A percentile compares a stretch with the other conserved stretches of the same genome.
phyloP scores from a whole-genome alignment of 2,113 vertebrate genomes.

The Tyto alba region DNA sequence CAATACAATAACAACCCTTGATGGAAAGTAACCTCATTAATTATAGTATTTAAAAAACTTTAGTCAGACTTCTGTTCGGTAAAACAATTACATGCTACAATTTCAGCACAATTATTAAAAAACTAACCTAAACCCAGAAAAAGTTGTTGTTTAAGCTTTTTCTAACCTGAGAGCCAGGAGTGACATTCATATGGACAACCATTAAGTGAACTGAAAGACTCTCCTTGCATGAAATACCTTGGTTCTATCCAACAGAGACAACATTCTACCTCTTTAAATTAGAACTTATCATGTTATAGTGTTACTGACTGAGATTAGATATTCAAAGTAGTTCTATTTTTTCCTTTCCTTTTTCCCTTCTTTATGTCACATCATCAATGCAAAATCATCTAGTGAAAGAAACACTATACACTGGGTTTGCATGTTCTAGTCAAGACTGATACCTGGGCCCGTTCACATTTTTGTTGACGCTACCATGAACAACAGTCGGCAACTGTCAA shows the following conservation, averaged over 20 bases:
- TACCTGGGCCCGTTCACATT: accelerated
- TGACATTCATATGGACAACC: background rate
- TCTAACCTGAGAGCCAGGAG: background rate
- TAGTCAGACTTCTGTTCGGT: background rate
- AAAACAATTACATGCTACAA: background rate
- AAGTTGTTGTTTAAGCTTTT: background rate
- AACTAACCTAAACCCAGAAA: background rate
- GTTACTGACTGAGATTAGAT: background rate
- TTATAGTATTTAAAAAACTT: background rate
- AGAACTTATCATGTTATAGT: background rate
- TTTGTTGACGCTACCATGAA: background rate
- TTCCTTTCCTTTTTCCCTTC: background rate
- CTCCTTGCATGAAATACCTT: background rate
- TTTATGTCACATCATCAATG: background rate
- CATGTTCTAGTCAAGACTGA: background rate
- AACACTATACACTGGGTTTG: background rate
- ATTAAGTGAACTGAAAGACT: background rate
- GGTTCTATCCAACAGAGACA: background rate
- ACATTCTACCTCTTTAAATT: background rate
- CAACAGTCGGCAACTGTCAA: background rate
- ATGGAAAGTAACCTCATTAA: background rate
- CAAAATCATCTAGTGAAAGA: background rate
- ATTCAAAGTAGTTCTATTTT: background rate
- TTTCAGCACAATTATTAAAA: background rate
- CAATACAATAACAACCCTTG: background rate